These are phyloP conservation scores for Hippocampus zosterae DNA, from an alignment of 2,113 vertebrate species.

Conservation along the genomic window DNA sequence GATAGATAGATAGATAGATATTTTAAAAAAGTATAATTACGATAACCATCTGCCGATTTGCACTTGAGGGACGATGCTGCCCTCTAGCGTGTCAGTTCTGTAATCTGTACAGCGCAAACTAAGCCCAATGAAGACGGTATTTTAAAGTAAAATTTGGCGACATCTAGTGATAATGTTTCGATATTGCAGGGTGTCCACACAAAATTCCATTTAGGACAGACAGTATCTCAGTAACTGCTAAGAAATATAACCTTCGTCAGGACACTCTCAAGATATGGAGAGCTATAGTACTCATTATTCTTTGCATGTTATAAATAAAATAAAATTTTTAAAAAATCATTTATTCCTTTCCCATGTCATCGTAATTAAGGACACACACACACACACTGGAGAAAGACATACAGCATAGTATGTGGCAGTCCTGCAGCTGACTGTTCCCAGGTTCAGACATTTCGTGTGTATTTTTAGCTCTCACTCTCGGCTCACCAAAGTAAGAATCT, in stretches of 20 bases:
- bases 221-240: background rate
- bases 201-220: background rate
- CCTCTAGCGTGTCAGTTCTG: background rate
- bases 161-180: background rate
- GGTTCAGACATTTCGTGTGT: background rate
- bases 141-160: background rate
- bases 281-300: background rate
- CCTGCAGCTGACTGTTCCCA: background rate
- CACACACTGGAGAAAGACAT: background rate
- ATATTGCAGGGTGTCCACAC: background rate
- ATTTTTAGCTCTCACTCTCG: background rate
- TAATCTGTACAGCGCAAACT: background rate
- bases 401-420: background rate
- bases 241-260: background rate
- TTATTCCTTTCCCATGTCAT: background rate
- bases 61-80: background rate
- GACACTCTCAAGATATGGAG: background rate
- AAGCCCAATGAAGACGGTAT: background rate
- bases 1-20: too few relatives aligned
- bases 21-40: background rate
- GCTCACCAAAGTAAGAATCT: background rate
- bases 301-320: background rate
- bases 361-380: background rate
- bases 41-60: background rate
- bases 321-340: background rate